Percentiles rank a stretch among this genome's conserved stretches.
Conservation (phyloP, 2,113 vertebrate species). For the Chlorodrepanis virens region DNA sequence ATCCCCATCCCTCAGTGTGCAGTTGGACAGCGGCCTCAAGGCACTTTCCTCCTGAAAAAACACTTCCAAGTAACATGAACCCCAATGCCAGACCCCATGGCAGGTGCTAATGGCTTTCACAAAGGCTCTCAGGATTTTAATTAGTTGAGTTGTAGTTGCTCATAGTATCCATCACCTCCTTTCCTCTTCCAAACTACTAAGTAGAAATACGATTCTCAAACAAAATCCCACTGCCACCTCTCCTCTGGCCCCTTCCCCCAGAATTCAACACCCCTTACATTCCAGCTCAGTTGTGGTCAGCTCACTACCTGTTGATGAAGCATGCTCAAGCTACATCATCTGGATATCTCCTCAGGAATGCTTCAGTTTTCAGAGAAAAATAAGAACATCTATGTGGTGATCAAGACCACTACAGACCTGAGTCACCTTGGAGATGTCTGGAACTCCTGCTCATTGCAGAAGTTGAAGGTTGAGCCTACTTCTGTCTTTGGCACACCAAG, state of each 20-base stretch:
- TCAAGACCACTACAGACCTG: not conserved
- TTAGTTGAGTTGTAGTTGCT: not conserved
- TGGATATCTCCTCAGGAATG: not conserved
- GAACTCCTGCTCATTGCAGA: not conserved
- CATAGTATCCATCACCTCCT: not conserved
- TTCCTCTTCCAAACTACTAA: not conserved
- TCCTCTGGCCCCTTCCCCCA: too few relatives aligned
- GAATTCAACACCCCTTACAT: not conserved
- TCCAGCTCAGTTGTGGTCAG: not conserved
- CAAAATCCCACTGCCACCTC: not conserved
- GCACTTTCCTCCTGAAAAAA: not conserved
- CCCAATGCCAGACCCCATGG: not conserved
- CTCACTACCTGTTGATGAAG: accelerated
- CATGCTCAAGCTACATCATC: not conserved
- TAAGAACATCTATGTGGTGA: not conserved
- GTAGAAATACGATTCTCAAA: not conserved
- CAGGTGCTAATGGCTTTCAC: constrained; percentile 45
- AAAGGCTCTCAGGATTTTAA: constrained; percentile 17
- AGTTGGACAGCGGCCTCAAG: not conserved
- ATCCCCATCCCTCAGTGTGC: not conserved
- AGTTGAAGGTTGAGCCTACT: not conserved
- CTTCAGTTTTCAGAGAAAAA: not conserved
- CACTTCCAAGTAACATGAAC: not conserved
- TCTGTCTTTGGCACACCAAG: not conserved
- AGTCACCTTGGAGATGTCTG: not conserved